Base-by-base conservation (phyloP, 1,140 invertebrate genomes). In the Formica selysi region DNA sequence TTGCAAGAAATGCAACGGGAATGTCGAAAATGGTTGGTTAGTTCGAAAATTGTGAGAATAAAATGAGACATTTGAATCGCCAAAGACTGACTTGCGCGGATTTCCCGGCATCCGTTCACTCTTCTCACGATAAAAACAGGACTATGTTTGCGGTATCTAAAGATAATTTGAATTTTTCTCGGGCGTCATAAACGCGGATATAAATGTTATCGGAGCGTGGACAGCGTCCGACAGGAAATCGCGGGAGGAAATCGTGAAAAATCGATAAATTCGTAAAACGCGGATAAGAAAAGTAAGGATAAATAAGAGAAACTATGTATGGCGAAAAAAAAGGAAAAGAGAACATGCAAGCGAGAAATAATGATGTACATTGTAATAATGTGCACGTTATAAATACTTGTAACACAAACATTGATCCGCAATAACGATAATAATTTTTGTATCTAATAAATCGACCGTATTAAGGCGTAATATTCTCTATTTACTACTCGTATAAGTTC, bases 371-470 rank as follows among this genome's bases (percentile, higher is more conserved):
- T 3, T 32, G 32, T n/a, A 81, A 73, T 61, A 26, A 73, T 81
- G 36, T 73, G 26, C 54, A 32, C 36, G 19, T 44, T 73, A 81
- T 54, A 59, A 64, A 64, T 80, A 71, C 48, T 51, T 41, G 32
- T 87, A 88, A 71, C n/a, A 36, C 71, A 76, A 64, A 71, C 67
- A 64, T 51, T 51, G 76, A 16, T 48, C 62, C 70, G 87, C 68
- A 86, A 76, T 86, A 86, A 85, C 79, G 87, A 90, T 90, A 88
- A 90, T 90, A 90, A 90, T 90, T 88, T 86, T 90, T 79, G 71
- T 76, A 78, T 70, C 67, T 38, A 68, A 76, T 36, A 68, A 79
- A 88, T 62, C 38, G 70, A 78, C 44, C 51, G 64, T 51, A 38
- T 81, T 57, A 64, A 76, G 26, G 41, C 80, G 36, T 61, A 29